Evolutionary conservation across 2,888 invertebrate genomes (phyloP), one percentile per base, ranked within the genome.

Genomic region (Mimas tiliae): DNA sequence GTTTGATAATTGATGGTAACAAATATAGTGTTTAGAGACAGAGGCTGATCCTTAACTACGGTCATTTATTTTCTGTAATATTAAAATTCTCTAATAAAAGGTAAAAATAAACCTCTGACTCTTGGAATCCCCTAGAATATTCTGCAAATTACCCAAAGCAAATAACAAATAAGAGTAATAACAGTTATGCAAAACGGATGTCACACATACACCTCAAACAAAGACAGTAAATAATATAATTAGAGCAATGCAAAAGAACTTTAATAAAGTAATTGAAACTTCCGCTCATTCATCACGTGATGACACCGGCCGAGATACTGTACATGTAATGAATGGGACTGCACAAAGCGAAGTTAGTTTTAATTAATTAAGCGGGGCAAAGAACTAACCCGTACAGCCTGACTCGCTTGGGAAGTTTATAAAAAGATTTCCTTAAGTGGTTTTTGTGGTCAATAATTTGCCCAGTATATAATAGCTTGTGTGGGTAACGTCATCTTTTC

Each of bases 211-310:
- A 74, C 73, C 70, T 58, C 71, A 79, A 77, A 82, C 79, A 82
- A 80, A 79, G 76, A 74, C 74, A 72, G 70, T 73, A 71, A 72
- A 77, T 71, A 72, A 73, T 76, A 82, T 82, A 82, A 82, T 83
- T 81, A 74, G 74, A 78, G 74, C 77, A 75, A 77, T 76, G 69
- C 69, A 67, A 78, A 82, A 80, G 82, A 80, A 80, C 77, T 82
- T 84, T 79, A 84, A 80, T 83, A 81, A 80, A 78, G 80, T 82
- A 88, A 89, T 89, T 89, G 87, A 80, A 82, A 83, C 84, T 87
- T 90, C 89, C 89, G 66, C 63, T 58, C 70, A 72, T 77, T 72
- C 70, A 77, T 80, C 79, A 75, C 72, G 68, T 64, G 69, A 42
- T 50, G 48, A 65, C 48, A 45, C 64, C 21, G 53, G 8, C 7